These are phyloP conservation scores for Labroides dimidiatus DNA, from an alignment of 2,797 vertebrate genomes.

Conservation along the genomic window DNA sequence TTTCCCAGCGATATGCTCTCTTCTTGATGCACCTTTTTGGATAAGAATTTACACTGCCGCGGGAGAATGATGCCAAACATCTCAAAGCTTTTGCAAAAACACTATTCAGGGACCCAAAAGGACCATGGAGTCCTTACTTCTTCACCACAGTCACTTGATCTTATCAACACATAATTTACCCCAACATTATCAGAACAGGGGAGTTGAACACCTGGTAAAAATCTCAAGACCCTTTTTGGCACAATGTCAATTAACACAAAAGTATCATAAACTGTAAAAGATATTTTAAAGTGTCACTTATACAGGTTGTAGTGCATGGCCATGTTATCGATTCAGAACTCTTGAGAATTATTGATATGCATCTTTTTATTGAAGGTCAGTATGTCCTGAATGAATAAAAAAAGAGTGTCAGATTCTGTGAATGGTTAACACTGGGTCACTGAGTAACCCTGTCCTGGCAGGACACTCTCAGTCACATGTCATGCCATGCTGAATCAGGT, in stretches of 20 bases:
- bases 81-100: too few species aligned
- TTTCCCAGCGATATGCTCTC: too few species aligned
- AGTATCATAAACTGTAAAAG: too few species aligned
- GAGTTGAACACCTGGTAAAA: neutral
- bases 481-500: constrained; percentile 17
- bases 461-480: neutral
- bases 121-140: neutral
- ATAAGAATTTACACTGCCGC: too few species aligned
- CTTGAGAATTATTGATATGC: neutral
- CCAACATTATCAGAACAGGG: neutral
- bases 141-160: neutral
- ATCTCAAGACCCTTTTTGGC: neutral
- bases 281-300: neutral
- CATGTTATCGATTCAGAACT: constrained; percentile 7
- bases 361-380: constrained; percentile 24
- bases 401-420: constrained; percentile 17
- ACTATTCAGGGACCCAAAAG: too few species aligned
- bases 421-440: constrained; percentile 50
- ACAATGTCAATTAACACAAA: neutral
- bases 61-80: too few species aligned
- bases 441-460: neutral
- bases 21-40: too few species aligned
- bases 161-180: neutral
- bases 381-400: constrained; percentile 1
- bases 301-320: neutral